A percentile compares a stretch with the other conserved stretches of the same genome.
Evolutionary conservation across 2,888 invertebrate species (phyloP).

Genomic region (Itoplectis maculator): DNA sequence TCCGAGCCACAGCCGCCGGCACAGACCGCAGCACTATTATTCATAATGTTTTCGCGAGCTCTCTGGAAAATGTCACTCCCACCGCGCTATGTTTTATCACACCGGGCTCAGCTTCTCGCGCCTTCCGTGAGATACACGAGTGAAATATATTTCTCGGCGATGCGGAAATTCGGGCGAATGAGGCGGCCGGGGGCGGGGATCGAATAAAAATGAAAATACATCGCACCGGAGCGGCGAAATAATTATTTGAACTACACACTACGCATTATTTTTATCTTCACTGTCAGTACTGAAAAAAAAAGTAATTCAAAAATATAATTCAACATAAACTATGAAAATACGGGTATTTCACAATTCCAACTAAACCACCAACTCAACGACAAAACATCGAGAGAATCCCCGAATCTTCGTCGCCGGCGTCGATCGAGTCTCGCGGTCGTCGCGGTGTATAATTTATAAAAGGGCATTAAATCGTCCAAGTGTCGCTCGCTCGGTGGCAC

Average conservation of each 20-base stretch:
- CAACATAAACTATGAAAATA: background rate
- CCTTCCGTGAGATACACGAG: slow-evolving; percentile 31
- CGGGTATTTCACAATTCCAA: background rate
- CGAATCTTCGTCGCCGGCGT: background rate
- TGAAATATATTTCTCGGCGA: slow-evolving; percentile 18
- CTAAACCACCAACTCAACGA: background rate
- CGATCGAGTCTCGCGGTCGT: slow-evolving; percentile 33
- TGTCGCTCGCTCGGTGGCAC: slow-evolving; percentile 73
- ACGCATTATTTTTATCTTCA: too few relatives aligned
- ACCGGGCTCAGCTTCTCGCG: slow-evolving; percentile 34
- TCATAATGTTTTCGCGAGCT: slow-evolving; percentile 62
- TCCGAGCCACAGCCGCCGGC: background rate
- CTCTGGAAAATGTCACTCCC: slow-evolving; percentile 58
- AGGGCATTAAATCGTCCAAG: slow-evolving; percentile 82
- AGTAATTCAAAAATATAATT: too few relatives aligned
- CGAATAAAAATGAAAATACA: background rate
- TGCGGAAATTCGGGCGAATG: slow-evolving; percentile 24
- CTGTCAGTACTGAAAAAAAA: too few relatives aligned
- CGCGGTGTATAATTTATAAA: slow-evolving; percentile 82
- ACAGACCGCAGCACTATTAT: too few relatives aligned
- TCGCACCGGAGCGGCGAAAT: too few relatives aligned
- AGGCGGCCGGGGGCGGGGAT: background rate
- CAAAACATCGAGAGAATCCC: slow-evolving; percentile 8
- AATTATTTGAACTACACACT: too few relatives aligned
- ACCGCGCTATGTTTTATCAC: slow-evolving; percentile 51